These are phyloP conservation scores for Trypoxylus dichotomus DNA, from an alignment of 1,140 invertebrate genomes.

Conservation along the genomic window DNA sequence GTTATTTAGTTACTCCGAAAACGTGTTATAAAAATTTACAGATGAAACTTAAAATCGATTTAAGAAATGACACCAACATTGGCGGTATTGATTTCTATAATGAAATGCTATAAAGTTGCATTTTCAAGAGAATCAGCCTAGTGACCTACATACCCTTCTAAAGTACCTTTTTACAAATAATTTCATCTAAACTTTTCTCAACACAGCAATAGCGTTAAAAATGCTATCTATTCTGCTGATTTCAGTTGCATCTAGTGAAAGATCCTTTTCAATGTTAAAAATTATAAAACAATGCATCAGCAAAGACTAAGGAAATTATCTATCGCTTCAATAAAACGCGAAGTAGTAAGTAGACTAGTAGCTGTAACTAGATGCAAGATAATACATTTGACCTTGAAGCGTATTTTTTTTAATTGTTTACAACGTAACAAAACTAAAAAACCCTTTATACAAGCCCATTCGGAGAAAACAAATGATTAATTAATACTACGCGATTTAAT, in stretches of 20 bases:
- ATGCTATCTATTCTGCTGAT: not conserved
- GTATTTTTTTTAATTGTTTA: too few relatives aligned
- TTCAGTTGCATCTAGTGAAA: constrained; percentile 21
- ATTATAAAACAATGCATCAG: too few relatives aligned
- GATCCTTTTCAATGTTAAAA: constrained; percentile 21
- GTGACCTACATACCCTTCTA: constrained; percentile 1
- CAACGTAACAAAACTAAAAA: too few relatives aligned
- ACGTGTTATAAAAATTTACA: constrained; percentile 31
- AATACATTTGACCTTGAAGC: too few relatives aligned
- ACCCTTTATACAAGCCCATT: too few relatives aligned
- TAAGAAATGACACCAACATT: constrained; percentile 33
- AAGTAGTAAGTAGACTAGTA: too few relatives aligned
- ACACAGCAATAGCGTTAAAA: not conserved
- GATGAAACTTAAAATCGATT: constrained; percentile 30
- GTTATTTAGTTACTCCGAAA: constrained; percentile 31
- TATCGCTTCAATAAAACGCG: too few relatives aligned
- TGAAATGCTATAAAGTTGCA: constrained; percentile 29
- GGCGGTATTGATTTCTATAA: constrained; percentile 35
- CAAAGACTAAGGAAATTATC: too few relatives aligned
- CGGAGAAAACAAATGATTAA: too few relatives aligned
- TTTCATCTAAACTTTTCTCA: too few relatives aligned
- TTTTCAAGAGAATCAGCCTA: constrained; percentile 29
- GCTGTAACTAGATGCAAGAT: too few relatives aligned
- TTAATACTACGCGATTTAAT: too few relatives aligned
- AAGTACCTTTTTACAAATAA: constrained; percentile 3